These are phyloP conservation scores for Platerodrilus igneus DNA, from an alignment of 2,888 invertebrate species.

Conservation along the genomic window DNA sequence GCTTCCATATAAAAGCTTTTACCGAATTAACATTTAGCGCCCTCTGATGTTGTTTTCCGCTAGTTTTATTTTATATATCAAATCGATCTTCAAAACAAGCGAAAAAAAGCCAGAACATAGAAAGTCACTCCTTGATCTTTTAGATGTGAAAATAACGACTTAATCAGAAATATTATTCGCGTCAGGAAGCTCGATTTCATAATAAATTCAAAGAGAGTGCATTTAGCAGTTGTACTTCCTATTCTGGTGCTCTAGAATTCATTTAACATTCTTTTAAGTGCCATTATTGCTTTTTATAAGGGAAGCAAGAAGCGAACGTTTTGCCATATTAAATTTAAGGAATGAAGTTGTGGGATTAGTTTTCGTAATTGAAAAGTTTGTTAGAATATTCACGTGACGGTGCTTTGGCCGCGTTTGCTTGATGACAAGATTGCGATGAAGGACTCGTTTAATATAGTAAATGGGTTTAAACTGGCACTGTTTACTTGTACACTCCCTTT, in stretches of 20 bases:
- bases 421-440: slow-evolving; percentile 11
- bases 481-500: slow-evolving; percentile 20
- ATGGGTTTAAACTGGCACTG: slow-evolving; percentile 21
- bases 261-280: slow-evolving; percentile 23
- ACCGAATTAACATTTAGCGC: slow-evolving; percentile 45
- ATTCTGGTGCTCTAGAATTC: slow-evolving; percentile 20
- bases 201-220: slow-evolving; percentile 21
- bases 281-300: slow-evolving; percentile 24
- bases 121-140: slow-evolving; percentile 22
- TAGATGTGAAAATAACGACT: background rate
- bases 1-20: slow-evolving; percentile 46
- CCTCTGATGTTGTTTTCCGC: slow-evolving; percentile 25
- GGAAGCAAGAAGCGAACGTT: slow-evolving; percentile 22
- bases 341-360: slow-evolving; percentile 30
- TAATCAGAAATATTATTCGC: slow-evolving; percentile 3
- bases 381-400: slow-evolving; percentile 29
- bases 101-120: slow-evolving; percentile 20
- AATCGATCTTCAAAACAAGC: slow-evolving; percentile 26
- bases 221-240: slow-evolving; percentile 16
- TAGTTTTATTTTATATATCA: slow-evolving; percentile 29
- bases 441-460: slow-evolving; percentile 21
- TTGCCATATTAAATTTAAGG: slow-evolving; percentile 28
- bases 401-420: slow-evolving; percentile 11
- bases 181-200: slow-evolving; percentile 20
- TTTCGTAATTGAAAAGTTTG: slow-evolving; percentile 34